Evolutionary conservation across 2,113 vertebrate genomes (phyloP).

Genomic region (Centrocercus urophasianus): DNA sequence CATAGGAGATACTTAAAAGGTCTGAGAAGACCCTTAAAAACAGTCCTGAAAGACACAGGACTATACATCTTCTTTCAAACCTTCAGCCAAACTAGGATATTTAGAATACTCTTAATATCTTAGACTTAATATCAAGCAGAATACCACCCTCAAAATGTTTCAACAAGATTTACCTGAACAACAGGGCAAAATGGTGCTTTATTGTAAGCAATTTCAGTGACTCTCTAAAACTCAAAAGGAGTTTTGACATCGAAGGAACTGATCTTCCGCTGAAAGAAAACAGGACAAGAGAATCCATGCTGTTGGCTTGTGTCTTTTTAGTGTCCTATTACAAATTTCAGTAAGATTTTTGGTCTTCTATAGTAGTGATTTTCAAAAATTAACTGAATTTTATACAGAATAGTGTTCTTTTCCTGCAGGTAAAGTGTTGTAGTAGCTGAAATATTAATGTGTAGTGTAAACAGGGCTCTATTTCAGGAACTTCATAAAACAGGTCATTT

Average conservation of each 20-base stretch:
- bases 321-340: neutral
- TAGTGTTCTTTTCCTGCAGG: neutral
- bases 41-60: neutral
- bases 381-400: neutral
- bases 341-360: neutral
- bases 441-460: neutral
- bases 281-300: neutral
- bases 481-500: neutral
- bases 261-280: neutral
- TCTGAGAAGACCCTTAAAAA: neutral
- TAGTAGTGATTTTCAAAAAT: neutral
- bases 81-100: neutral
- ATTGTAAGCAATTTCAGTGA: neutral
- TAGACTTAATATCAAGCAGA: neutral
- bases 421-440: neutral
- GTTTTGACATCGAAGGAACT: neutral
- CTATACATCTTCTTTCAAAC: neutral
- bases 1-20: neutral
- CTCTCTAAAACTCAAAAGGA: neutral
- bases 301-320: neutral
- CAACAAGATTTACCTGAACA: neutral
- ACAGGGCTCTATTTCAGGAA: neutral
- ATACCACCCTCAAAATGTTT: neutral
- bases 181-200: neutral
- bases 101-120: neutral